Base-by-base conservation (phyloP, 2,888 invertebrate species). In the Eupeodes latifasciatus region DNA sequence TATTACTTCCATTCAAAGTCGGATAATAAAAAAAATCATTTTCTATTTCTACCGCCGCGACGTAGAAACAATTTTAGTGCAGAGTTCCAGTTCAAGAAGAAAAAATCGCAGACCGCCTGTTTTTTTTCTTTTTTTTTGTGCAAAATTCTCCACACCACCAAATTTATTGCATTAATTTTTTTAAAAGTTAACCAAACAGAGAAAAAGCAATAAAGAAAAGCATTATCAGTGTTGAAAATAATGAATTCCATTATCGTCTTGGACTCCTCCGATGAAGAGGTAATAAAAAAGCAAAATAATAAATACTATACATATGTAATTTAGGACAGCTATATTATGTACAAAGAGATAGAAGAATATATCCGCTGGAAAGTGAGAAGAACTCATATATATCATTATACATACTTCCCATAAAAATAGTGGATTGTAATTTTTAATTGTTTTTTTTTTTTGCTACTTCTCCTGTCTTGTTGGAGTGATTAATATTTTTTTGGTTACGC, bases 181-280 rank as follows among this genome's bases (percentile, higher is more conserved):
- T 14, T n/a, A 47, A 27, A 61, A 71, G 47, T 79, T 69, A 53
- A 40, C 53, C 69, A 69, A 12, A 81, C 76, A 53, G 77, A 74
- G 57, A 36, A 34, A 71, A 71, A 47, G 62, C 34, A 66, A 10
- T 40, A 11, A 49, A 77, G 3, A 66, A 72, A 55, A 34, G 5
- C 40, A 62, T 62, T 44, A 62, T 62, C 6, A 10, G 62, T 66
- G 47, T 49, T 49, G 47, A n/a, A 66, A 66, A 49, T 27, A 47
- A 66, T 66, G 66, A 66, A 27, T 66, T 66, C 66, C 7, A 66
- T 66, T 66, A 93, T 93, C 90, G 92, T 92, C 85, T 91, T 93
- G 90, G 93, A 93, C 91, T 92, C 93, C 75, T 93, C 93, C 77
- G 93, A 93, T 85, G 93, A 93, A 90, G 93, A 93, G 93, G 93